A percentile compares a stretch with the other conserved stretches of the same genome.
phyloP scores from a whole-genome alignment of 2,113 vertebrate species.

The Leptobrachium ailaonicum region DNA sequence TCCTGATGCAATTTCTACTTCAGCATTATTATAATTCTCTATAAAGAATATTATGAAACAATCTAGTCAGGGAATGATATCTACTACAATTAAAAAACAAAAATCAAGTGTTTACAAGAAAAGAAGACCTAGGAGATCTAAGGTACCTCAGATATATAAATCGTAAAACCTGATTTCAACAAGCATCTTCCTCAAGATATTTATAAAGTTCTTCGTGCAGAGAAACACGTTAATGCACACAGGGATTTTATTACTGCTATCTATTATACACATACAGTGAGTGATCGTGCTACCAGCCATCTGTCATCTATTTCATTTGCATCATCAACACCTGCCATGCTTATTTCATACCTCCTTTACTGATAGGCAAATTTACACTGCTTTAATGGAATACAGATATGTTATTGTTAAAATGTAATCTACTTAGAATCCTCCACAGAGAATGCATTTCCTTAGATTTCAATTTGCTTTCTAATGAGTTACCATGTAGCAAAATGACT shows the following conservation, averaged over 20 bases:
- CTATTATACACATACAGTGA: slow-evolving; percentile 97
- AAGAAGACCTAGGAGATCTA: slow-evolving; percentile 18
- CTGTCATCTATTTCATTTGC: slow-evolving; percentile 99
- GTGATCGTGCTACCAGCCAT: slow-evolving; percentile 94
- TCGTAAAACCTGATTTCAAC: slow-evolving; percentile 30
- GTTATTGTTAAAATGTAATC: slow-evolving; percentile 92
- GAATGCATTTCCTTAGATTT: slow-evolving; percentile 79
- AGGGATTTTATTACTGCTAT: slow-evolving; percentile 99
- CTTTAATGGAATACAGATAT: slow-evolving; percentile 92
- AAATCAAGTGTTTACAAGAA: slow-evolving; percentile 25
- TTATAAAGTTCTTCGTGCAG: slow-evolving; percentile 88
- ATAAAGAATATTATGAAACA: background rate
- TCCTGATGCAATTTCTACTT: background rate
- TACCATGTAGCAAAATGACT: slow-evolving; percentile 77
- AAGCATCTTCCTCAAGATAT: slow-evolving; percentile 69
- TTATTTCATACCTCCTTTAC: slow-evolving; percentile 90
- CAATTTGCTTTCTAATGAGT: slow-evolving; percentile 81
- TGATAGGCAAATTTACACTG: slow-evolving; percentile 75
- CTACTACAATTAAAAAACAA: background rate
- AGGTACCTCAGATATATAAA: slow-evolving; percentile 24
- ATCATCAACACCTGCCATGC: slow-evolving; percentile 99
- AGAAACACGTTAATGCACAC: slow-evolving; percentile 96
- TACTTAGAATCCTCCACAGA: slow-evolving; percentile 87
- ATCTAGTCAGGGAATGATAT: background rate
- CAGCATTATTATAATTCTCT: background rate